Evolutionary conservation across 1,140 invertebrate species (phyloP).

Genomic region (Rhynchophorus ferrugineus): DNA sequence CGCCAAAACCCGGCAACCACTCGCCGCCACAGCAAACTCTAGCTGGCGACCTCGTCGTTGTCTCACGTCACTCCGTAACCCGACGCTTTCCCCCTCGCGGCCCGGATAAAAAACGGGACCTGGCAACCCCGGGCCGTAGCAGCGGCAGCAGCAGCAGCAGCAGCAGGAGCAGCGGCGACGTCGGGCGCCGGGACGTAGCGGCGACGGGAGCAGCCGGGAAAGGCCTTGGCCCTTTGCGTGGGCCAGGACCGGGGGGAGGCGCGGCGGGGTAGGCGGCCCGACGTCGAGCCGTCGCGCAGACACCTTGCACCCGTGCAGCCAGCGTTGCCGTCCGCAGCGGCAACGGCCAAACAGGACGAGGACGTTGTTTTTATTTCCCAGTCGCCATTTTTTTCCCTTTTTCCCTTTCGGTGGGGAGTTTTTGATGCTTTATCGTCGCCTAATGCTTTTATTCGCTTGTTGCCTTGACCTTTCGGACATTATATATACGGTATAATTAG

Average conservation of each 20-base stretch:
- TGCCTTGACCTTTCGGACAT: no score
- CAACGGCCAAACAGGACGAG: neutral
- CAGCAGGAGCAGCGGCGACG: conserved; percentile 5
- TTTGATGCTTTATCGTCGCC: no score
- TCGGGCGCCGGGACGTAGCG: conserved; percentile 11
- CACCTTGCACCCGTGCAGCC: conserved; percentile 25
- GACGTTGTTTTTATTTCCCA: neutral
- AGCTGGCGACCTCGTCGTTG: neutral
- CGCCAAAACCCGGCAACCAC: no score
- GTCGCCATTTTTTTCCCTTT: neutral
- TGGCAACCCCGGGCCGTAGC: conserved; percentile 14
- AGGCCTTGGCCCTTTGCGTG: conserved; percentile 22
- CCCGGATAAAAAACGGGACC: conserved; percentile 9
- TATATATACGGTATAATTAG: no score
- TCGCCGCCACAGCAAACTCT: no score
- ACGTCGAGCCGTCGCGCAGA: conserved; percentile 26
- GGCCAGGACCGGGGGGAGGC: conserved; percentile 7
- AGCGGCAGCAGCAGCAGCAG: no score
- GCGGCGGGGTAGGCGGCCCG: no score
- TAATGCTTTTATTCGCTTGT: no score
- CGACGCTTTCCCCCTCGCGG: neutral
- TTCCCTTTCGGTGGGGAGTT: neutral
- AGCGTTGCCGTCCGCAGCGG: neutral
- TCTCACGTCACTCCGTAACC: neutral
- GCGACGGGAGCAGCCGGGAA: conserved; percentile 20